Conservation (phyloP, 2,797 vertebrate species). For the Mus minutoides region DNA sequence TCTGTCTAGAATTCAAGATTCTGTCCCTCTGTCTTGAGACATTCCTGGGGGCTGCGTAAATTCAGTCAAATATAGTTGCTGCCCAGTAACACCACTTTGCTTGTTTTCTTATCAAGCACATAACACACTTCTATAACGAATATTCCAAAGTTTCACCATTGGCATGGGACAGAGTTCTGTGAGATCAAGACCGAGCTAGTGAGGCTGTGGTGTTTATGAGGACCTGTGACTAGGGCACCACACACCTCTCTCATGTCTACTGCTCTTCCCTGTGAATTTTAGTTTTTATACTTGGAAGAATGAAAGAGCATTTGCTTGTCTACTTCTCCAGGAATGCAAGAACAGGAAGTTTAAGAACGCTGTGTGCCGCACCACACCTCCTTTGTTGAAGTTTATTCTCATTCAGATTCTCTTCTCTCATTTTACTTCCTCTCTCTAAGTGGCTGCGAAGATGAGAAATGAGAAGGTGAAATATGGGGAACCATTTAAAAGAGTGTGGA, state of each 20-base stretch:
- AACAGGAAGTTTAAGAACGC: neutral
- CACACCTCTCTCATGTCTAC: neutral
- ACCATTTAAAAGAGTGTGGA: neutral
- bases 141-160: neutral
- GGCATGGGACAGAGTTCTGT: constrained; percentile 6
- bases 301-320: neutral
- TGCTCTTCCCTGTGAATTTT: neutral
- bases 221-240: neutral
- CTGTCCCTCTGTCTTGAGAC: neutral
- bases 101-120: neutral
- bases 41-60: neutral
- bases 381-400: neutral
- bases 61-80: neutral
- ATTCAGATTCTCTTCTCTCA: neutral
- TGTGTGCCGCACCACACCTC: accelerated
- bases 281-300: neutral
- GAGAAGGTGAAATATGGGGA: neutral
- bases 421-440: neutral
- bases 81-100: neutral
- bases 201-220: neutral
- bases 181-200: constrained; percentile 1
- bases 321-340: neutral
- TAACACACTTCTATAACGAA: neutral
- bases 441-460: neutral
- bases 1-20: neutral